Evolutionary conservation across 2,113 vertebrate genomes (phyloP), one percentile per base, ranked within the genome.

Genomic region (Cinclus cinclus): DNA sequence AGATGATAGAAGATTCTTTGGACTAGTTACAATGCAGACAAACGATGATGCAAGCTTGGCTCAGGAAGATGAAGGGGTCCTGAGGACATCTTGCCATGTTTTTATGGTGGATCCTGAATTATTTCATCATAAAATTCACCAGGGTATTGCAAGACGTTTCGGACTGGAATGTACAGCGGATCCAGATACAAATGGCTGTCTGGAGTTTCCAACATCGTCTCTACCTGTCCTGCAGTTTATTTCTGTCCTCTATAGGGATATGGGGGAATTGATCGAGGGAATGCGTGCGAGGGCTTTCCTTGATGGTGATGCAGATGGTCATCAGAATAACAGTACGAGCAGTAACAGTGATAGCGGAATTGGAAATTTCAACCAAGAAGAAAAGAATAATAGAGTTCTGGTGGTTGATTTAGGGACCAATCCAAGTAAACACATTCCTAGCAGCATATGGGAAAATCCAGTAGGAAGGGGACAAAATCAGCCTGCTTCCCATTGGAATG

Each of bases 331-430:
- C 67, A 99, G 99, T 89, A 99, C 98, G 41, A 99, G 99, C 97
- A 99, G 99, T 93, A 99, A 99, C 97, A 99, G 99, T 7, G 99
- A 99, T 46, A 99, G 99, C 0, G 99, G 99, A 56, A 99, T 99
- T 7, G 99, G 99, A 14, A 99, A 99, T 90, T 99, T 99, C 96
- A 97, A 98, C 85, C 99, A 98, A 13, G 99, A 99, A 73, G 99
- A 99, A 89, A 99, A 99, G 89, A 98, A 92, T 93, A 98, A 98
- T 94, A 95, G 99, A 24, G 99, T 99, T 90, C 98, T 99, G 8
- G 97, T 99, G 56, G 98, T 99, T 4, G 99, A 99, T 95, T 98
- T 99, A 16, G 99, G 99, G 5, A 98, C 97, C 22, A 97, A 96
- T 79, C 97, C 98, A 5, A 98, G 96, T 95, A 98, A 99, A 86